Base-by-base conservation (phyloP, 2,113 vertebrate genomes). In the Cettia cetti region DNA sequence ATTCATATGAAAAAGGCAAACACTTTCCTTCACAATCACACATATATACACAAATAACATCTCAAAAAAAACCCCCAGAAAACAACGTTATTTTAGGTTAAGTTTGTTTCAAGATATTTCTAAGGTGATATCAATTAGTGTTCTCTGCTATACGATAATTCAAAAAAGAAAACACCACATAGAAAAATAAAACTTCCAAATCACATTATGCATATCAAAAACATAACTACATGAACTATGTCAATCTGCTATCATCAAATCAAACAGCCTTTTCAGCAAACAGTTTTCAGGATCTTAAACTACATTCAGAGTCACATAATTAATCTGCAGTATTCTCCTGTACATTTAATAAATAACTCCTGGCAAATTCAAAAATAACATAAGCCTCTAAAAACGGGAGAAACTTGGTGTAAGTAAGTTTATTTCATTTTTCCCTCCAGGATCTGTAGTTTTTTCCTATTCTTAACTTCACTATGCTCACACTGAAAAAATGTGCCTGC, bases 41-140 rank as follows among this genome's bases (percentile, higher is more conserved):
- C 8, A 39, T 9, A 52, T 4, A 59, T 7, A 75, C 7, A 59
- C 5, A 52, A 2, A 59, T 28, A 15, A 11, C 2, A 9, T 7
- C 44, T n/a, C 21, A 42, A 59, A 77, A 44, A 4, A 0, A 44
- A 42, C 40, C 40, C 1, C 2, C 0, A 0, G 11, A n/a, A 83
- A 56, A 37, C 11, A 71, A 47, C 2, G 8, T 40, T 80, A 56
- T 35, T 91, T 86, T 52, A 14, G 33, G 20, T 71, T 59, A 50
- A 54, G 6, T 28, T 64, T 57, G 37, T 68, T 92, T 39, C 12
- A 61, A 82, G 40, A 3, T 81, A 68, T 35, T 87, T 75, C 30
- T 49, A n/a, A 79, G 72, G 35, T 0, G 1, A 70, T 9, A 78
- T 37, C 17, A 66, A 54, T 12, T 13, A 61, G 6, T 45, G 20